phyloP scores from a whole-genome alignment of 2,113 vertebrate genomes.

The Talpa occidentalis region DNA sequence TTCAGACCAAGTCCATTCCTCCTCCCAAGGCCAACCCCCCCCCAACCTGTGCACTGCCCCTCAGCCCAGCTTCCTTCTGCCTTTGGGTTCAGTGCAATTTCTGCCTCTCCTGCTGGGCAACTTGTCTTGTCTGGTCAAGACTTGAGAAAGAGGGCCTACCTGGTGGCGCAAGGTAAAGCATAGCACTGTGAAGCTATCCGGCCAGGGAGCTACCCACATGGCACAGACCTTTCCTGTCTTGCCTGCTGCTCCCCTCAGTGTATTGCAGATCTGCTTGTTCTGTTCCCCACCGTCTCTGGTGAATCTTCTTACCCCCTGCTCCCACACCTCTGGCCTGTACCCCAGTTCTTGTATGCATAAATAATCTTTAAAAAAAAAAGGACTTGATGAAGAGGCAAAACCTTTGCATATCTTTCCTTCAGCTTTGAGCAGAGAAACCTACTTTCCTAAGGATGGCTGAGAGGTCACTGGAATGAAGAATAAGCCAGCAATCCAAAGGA shows the following conservation, averaged over 20 bases:
- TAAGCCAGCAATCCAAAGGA: neutral
- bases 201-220: too few species aligned
- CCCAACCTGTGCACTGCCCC: neutral
- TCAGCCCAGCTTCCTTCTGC: neutral
- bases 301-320: too few species aligned
- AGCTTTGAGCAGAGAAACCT: neutral
- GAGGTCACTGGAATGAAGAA: neutral
- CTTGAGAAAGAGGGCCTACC: neutral
- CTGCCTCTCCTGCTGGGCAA: neutral
- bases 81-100: neutral
- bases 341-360: too few species aligned
- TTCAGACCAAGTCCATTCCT: neutral
- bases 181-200: too few species aligned
- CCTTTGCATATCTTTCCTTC: neutral
- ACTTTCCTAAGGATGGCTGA: neutral
- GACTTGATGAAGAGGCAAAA: neutral
- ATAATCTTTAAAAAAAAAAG: too few species aligned
- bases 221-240: too few species aligned
- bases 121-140: rapidly evolving
- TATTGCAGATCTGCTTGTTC: too few species aligned
- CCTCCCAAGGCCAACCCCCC: neutral
- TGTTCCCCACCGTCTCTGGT: too few species aligned
- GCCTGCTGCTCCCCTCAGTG: too few species aligned
- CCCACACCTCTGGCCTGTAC: too few species aligned
- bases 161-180: too few species aligned